Evolutionary conservation across 2,113 vertebrate genomes (phyloP).

Genomic region (Dicentrarchus labrax): DNA sequence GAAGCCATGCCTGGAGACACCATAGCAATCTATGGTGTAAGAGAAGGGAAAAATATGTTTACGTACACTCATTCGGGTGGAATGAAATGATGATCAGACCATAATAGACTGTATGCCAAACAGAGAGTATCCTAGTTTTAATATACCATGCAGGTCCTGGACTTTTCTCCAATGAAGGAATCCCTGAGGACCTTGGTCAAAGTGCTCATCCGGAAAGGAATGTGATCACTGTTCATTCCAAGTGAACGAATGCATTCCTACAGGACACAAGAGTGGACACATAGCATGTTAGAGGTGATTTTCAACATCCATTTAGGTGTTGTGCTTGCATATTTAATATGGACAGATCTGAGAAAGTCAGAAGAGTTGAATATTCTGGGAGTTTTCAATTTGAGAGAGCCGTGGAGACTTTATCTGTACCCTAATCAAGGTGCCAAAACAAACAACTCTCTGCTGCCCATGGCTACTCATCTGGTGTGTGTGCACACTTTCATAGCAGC

Average conservation of each 20-base stretch:
- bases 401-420: neutral
- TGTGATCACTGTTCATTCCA: conserved; percentile 95
- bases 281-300: neutral
- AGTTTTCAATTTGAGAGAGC: no score
- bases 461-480: neutral
- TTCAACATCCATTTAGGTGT: neutral
- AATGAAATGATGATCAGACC: neutral
- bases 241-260: conserved; percentile 98
- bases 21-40: conserved; percentile 92
- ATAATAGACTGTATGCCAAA: neutral
- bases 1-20: conserved; percentile 96
- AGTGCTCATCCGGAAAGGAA: conserved; percentile 97
- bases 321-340: neutral
- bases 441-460: neutral
- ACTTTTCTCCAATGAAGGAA: conserved; percentile 96
- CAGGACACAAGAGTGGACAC: neutral
- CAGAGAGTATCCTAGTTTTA: neutral
- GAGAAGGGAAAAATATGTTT: neutral
- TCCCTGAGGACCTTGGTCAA: conserved; percentile 97
- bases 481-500: neutral
- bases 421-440: neutral
- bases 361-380: no score
- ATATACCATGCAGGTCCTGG: conserved; percentile 96
- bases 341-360: neutral
- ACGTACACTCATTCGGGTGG: neutral